Evolutionary conservation across 2,888 invertebrate species (phyloP), one percentile per base, ranked within the genome.

Genomic region (Graphium colonna): DNA sequence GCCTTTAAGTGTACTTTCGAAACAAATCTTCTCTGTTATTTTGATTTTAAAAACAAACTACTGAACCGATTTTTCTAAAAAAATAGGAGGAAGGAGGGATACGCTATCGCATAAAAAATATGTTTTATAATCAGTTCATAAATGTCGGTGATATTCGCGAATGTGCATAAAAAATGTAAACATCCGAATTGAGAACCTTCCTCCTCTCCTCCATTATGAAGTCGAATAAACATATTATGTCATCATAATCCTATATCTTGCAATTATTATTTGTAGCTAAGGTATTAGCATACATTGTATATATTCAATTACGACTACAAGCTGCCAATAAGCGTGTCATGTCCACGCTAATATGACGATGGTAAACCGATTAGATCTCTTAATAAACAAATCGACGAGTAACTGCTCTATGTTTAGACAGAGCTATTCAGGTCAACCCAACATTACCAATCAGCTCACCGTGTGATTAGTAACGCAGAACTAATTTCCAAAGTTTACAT

Each of bases 321-420:
- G 3, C 21, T 31, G 33, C 13, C 38, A 39, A 44, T 39, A 39
- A 44, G 28, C 44, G 43, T 44, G 51, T 51, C 51, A 44, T 38
- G 38, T 44, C 43, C 38, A 43, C 38, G 44, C 39, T 51, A 39
- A 31, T 39, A 28, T 39, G 15, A 39, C 43, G 17, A n/a, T 26
- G 39, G 51, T 17, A 26, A 39, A 44, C n/a, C 44, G 36, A 51
- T 51, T 44, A 44, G 45, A 45, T 38, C 12, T 51, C 44, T 31
- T 28, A 13, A 43, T 51, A 44, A 44, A 51, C 28, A 44, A 13
- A 16, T 39, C 39, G 39, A 44, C 43, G 38, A 28, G 26, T 44
- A 39, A 45, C n/a, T 10, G 51, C 2, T 39, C 39, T 39, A 28
- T 44, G 17, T 51, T 31, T 51, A 51, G 44, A 51, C 12, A 12